Evolutionary conservation across 1,140 invertebrate species (phyloP).

Genomic region (Trichoplusia ni): DNA sequence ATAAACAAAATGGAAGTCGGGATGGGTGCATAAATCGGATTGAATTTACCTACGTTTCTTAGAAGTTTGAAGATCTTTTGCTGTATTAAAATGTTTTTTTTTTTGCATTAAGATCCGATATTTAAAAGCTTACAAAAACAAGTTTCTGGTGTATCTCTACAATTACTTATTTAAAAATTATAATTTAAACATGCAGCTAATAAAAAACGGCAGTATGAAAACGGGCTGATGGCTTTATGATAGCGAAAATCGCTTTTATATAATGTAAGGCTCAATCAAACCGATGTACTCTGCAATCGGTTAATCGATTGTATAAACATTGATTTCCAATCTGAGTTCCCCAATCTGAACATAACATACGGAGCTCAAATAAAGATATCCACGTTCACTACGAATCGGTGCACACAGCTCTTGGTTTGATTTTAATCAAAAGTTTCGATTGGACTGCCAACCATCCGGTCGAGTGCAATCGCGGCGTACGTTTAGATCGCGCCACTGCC

Average conservation of each 20-base stretch:
- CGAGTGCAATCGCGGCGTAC: slow-evolving; percentile 62
- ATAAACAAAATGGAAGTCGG: slow-evolving; percentile 54
- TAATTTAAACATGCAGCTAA: no score
- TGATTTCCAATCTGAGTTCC: slow-evolving; percentile 53
- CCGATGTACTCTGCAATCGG: not conserved
- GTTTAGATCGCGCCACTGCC: slow-evolving; percentile 45
- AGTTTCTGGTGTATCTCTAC: no score
- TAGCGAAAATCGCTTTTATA: not conserved
- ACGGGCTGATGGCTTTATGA: not conserved
- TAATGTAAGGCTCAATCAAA: slow-evolving; percentile 5
- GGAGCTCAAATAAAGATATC: slow-evolving; percentile 77
- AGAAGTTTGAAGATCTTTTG: slow-evolving; percentile 36
- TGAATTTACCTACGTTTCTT: slow-evolving; percentile 37
- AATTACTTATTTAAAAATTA: no score
- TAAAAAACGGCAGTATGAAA: no score
- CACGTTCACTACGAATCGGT: slow-evolving; percentile 59
- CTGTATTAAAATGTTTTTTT: no score
- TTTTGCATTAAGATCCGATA: no score
- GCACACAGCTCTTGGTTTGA: slow-evolving; percentile 66
- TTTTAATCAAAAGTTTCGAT: slow-evolving; percentile 81
- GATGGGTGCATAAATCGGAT: slow-evolving; percentile 39
- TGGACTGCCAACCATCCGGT: slow-evolving; percentile 66
- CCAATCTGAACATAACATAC: slow-evolving; percentile 64
- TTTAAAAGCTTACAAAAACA: not conserved
- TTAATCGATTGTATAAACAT: slow-evolving; percentile 66